Evolutionary conservation across 2,888 invertebrate genomes (phyloP), one percentile per base, ranked within the genome.

Genomic region (Metalampra italica): DNA sequence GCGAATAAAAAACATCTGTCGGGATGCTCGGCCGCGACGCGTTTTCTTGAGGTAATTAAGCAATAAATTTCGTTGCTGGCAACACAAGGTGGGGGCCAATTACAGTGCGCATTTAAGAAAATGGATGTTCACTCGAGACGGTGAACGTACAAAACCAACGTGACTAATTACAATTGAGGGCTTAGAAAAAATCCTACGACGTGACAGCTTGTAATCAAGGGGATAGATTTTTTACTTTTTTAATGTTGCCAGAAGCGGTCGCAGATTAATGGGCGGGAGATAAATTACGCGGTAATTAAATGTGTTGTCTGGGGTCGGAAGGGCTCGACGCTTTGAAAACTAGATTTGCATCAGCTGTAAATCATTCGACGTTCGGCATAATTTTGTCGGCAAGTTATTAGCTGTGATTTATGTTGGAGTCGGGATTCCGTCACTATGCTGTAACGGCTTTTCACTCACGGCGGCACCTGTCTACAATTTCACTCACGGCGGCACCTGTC

Each of bases 11-110:
- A 89, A 84, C 89, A 89, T 87, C 88, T 88, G 89, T 82, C 71
- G 81, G 74, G 71, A 71, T 68, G 74, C 69, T 59, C 60, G 61
- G 68, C 68, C 66, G 78, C 82, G 88, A 81, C 82, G 87, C 75
- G 81, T 84, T 84, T 83, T 82, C 87, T 84, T 82, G 78, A 87
- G 90, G 90, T 90, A 90, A 90, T 90, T 90, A 90, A 90, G 90
- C 74, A 90, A 90, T 90, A 90, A 90, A 90, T 90, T 90, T 86
- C 76, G 82, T 71, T 78, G 82, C 86, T 79, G 82, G 83, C 78
- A 83, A 80, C 86, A 79, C 75, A 79, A 87, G 85, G 87, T 87
- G 79, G 85, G 82, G 87, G 81, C 78, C 84, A 80, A 84, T 87
- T 87, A 84, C 79, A 78, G 56, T 55, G 69, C 57, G 81, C 85